Evolutionary conservation across 2,797 vertebrate genomes (phyloP), one percentile per base, ranked within the genome.

Genomic region (Loris lydekkerianus): DNA sequence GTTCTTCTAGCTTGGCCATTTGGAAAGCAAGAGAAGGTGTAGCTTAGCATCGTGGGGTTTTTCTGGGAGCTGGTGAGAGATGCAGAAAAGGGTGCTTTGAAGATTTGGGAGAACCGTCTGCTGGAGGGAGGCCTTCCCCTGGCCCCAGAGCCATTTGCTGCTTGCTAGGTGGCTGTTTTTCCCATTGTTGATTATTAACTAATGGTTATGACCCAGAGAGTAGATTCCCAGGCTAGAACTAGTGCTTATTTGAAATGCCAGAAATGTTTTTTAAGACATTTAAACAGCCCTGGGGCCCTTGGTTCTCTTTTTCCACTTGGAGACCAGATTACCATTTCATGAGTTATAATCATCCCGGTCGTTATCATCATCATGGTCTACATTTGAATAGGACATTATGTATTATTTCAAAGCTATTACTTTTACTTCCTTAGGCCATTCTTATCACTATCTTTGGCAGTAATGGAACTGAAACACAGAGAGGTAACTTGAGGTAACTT

Each of bases 151-250:
- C 90, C 88, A 34, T 46, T 69, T 56, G 87, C 76, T 65, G n/a
- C 7, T 23, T 65, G 31, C 7, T 20, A 23, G 43, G 77, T 77
- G 61, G 72, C 29, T 11, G n/a, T 84, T 96, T 87, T 84, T 89
- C 63, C 81, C 85, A n/a, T 78, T 91, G 93, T 93, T 91, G 81
- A 86, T 93, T 63, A 96, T 96, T 97, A 95, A 95, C 95, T 0
- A 11, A 29, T 29, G 9, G n/a, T 93, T 94, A 86, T 63, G 93
- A 83, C 82, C 72, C 93, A 65, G 43, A 69, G 4, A 43, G 49
- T 70, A 53, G 25, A 65, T 82, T 69, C 85, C 67, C 3, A 37
- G 78, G 76, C 76, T 69, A 81, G n/a, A 67, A 49, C 43, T 49
- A 34, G 40, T 92, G 82, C 49, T 97, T 80, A 63, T 88, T 84